phyloP scores from a whole-genome alignment of 2,113 vertebrate genomes.

The Lamprotornis superbus region DNA sequence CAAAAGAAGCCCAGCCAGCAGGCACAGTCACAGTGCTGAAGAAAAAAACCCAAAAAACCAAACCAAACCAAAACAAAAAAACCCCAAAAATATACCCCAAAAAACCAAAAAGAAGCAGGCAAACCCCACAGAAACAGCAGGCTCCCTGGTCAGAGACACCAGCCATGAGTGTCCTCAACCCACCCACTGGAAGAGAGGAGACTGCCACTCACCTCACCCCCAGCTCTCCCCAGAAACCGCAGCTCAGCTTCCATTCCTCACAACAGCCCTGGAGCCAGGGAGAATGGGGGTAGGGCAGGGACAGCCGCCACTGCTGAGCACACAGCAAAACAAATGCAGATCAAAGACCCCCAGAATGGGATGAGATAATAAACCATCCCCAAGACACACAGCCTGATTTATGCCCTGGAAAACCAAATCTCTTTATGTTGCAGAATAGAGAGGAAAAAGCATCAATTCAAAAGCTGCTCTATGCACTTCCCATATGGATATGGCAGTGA shows the following conservation, averaged over 20 bases:
- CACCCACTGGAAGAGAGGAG: not conserved
- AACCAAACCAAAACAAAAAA: not conserved
- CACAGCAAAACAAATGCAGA: not conserved
- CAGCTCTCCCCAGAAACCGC: fast-evolving
- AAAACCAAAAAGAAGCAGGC: not conserved
- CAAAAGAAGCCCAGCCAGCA: not conserved
- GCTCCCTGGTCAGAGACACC: not conserved
- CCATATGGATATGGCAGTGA: not conserved
- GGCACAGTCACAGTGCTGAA: not conserved
- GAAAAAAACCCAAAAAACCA: too few species aligned
- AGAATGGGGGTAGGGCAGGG: not conserved
- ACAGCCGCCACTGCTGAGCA: not conserved
- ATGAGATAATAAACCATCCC: not conserved
- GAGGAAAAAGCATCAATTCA: not conserved
- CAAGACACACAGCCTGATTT: not conserved
- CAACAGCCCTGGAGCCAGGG: fast-evolving
- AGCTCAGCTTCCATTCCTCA: fast-evolving
- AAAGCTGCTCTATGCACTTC: not conserved
- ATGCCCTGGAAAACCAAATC: not conserved
- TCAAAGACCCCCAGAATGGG: not conserved
- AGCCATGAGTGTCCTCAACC: fast-evolving
- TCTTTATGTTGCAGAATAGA: not conserved
- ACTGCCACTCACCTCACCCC: fast-evolving
- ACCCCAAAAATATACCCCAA: too few species aligned
- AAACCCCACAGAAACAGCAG: not conserved